Evolutionary conservation across 2,797 vertebrate species (phyloP), one percentile per base, ranked within the genome.

Genomic region (Protonibea diacanthus): DNA sequence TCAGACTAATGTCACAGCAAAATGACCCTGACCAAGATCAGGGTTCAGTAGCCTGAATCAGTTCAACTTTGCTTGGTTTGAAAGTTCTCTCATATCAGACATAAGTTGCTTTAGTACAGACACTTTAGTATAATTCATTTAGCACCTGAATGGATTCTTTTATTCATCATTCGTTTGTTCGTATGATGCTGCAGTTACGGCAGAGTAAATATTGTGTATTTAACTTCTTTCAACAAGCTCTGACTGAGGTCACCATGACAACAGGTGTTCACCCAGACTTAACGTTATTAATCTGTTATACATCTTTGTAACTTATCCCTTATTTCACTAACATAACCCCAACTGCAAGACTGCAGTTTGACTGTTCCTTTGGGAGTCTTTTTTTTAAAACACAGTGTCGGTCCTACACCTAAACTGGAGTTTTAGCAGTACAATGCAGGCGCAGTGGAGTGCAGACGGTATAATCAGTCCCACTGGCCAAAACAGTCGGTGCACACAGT

Each of bases 391-490:
- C 61, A 48, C 57, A 74, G 70, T 13, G 10, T 0, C 27, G 23
- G 21, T 38, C 63, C 40, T 6, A 7, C 14, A 49, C 72, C 69
- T 78, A 69, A 52, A 56, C 56, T 45, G 13, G 57, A 76, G 65
- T 63, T n/a, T 38, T 14, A 71, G 29, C 25, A 57, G 52, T 60
- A 23, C 42, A 47, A 59, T 40, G 52, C 5, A 25, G 40, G 18
- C n/a, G 20, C 51, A 81, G 55, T 11, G 10, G 20, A 62, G 71
- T 78, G 45, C 18, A 56, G 60, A 49, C n/a, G 7, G 53, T 38
- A 67, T 66, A 59, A 61, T 71, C 55, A 76, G 38, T 65, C 66
- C 55, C 38, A 66, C 29, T 21, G 59, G 66, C 55, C 33, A 4
- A 55, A 70, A 80, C 38, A 77, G 58, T 53, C 0, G 29, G 52